Percentiles rank a stretch among this genome's conserved stretches.
These are phyloP conservation scores for Eulithis prunata DNA, from an alignment of 2,888 invertebrate genomes.

Conservation along the genomic window DNA sequence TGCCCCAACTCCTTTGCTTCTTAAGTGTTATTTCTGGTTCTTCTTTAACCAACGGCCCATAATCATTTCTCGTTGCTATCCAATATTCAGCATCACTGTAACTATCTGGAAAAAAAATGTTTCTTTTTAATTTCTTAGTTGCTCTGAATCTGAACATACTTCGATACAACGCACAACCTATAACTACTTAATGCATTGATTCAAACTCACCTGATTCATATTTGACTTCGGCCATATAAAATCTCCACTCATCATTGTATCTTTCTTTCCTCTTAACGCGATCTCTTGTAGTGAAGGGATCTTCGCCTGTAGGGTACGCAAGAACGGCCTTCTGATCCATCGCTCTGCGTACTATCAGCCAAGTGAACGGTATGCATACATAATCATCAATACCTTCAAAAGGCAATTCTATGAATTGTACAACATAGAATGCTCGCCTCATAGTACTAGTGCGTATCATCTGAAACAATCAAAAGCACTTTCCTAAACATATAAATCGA, in stretches of 20 bases:
- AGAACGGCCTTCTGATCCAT: constrained; percentile 1
- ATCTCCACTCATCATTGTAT: constrained; percentile 4
- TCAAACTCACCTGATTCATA: constrained; percentile 12
- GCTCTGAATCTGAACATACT: constrained; percentile 8
- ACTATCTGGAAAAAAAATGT: constrained; percentile 7
- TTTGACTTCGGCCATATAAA: constrained; percentile 6
- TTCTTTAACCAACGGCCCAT: constrained; percentile 11
- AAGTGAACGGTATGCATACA: constrained; percentile 2
- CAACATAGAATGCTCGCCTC: constrained; percentile 12
- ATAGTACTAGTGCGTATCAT: neutral
- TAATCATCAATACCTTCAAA: constrained; percentile 15
- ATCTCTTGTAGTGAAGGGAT: constrained; percentile 9
- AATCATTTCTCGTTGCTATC: constrained; percentile 11
- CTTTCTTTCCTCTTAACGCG: constrained; percentile 8
- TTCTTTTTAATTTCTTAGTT: neutral
- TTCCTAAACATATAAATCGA: too few species aligned
- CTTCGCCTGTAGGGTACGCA: constrained; percentile 12
- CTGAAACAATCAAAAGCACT: constrained; percentile 6
- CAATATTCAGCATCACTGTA: constrained; percentile 5
- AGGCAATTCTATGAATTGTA: constrained; percentile 14
- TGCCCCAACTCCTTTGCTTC: neutral
- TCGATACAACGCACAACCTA: neutral
- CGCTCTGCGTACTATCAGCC: constrained; percentile 1
- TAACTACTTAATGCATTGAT: neutral
- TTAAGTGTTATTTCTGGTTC: constrained; percentile 1